These are phyloP conservation scores for Bryconaethiops microstoma DNA, from an alignment of 2,797 vertebrate species.

Conservation along the genomic window DNA sequence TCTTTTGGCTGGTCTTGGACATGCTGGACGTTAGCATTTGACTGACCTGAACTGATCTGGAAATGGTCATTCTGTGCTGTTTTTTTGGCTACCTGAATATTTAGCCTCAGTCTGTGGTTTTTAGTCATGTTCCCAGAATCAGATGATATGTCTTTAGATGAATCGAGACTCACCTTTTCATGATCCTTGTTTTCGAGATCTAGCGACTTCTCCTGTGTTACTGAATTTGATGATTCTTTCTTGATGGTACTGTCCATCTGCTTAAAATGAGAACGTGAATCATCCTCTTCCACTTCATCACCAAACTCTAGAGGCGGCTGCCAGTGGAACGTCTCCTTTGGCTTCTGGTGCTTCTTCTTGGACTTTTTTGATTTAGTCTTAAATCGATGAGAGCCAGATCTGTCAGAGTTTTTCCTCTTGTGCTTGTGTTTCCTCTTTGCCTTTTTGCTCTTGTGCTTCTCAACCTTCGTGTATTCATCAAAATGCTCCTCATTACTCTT, in stretches of 20 bases:
- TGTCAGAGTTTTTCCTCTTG: constrained; percentile 78
- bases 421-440: constrained; percentile 83
- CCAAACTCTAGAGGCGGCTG: constrained; percentile 95
- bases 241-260: constrained; percentile 15
- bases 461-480: constrained; percentile 58
- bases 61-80: constrained; percentile 64
- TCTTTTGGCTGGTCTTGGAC: constrained; percentile 67
- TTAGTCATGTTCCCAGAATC: constrained; percentile 52
- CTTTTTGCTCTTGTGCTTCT: constrained; percentile 77
- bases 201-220: constrained; percentile 60
- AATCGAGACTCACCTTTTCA: constrained; percentile 56
- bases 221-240: constrained; percentile 58
- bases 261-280: constrained; percentile 66
- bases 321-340: constrained; percentile 93
- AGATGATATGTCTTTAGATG: constrained; percentile 56
- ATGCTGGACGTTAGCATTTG: constrained; percentile 43
- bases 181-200: constrained; percentile 60
- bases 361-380: constrained; percentile 87
- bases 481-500: constrained; percentile 61
- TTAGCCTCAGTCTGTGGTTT: constrained; percentile 54
- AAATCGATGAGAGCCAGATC: constrained; percentile 70
- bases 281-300: constrained; percentile 91
- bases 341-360: constrained; percentile 88
- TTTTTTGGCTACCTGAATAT: constrained; percentile 52
- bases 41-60: constrained; percentile 60